Conservation (phyloP, 1,140 invertebrate genomes). For the Lysiphlebus fabarum region DNA sequence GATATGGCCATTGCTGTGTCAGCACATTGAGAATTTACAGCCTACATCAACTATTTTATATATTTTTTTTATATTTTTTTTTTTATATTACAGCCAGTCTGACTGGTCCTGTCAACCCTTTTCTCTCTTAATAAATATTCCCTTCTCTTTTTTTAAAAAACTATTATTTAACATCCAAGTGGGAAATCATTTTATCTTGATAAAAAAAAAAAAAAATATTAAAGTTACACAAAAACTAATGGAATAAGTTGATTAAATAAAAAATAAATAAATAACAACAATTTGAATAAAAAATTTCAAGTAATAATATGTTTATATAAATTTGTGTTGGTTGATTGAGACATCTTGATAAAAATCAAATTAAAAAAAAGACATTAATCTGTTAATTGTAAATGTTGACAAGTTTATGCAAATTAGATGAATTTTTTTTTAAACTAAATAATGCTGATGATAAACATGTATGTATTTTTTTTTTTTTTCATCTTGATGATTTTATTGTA, state of each 20-base stretch:
- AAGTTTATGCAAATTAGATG: conserved; percentile 22
- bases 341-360: conserved; percentile 4
- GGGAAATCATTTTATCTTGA: not conserved
- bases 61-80: conserved; percentile 35
- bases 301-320: too few species aligned
- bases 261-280: not conserved
- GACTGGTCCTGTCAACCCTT: conserved; percentile 17
- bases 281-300: not conserved
- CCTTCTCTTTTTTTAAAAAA: conserved; percentile 22
- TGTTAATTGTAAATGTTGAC: conserved; percentile 20
- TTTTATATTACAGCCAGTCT: conserved; percentile 23
- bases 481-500: too few species aligned
- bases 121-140: not conserved
- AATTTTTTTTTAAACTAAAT: conserved; percentile 12
- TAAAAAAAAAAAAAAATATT: not conserved
- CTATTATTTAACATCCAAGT: conserved; percentile 32
- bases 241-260: not conserved
- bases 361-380: conserved; percentile 8
- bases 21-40: conserved; percentile 47
- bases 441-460: not conserved
- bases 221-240: not conserved
- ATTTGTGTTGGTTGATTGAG: conserved; percentile 10
- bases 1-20: conserved; percentile 48
- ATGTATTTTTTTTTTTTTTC: too few species aligned
- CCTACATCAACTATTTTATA: conserved; percentile 27